A percentile compares a stretch with the other conserved stretches of the same genome.
Conservation (phyloP, 2,888 invertebrate species). For the Muschampia plurimacula region DNA sequence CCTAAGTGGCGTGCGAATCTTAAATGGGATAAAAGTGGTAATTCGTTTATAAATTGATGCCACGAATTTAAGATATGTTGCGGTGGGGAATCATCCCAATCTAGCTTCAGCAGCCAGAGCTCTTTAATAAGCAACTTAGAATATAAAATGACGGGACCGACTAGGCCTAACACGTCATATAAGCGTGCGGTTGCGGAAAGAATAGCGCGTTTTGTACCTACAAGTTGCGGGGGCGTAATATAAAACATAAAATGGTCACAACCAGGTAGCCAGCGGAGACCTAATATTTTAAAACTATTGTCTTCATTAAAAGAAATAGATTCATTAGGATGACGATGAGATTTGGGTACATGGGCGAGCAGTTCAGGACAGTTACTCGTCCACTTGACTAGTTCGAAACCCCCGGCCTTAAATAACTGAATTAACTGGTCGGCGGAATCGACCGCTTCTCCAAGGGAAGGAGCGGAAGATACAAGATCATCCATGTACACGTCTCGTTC, state of each 20-base stretch:
- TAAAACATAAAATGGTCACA: slow-evolving; percentile 19
- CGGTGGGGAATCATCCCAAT: slow-evolving; percentile 15
- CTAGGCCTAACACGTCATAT: slow-evolving; percentile 23
- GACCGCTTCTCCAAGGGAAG: slow-evolving; percentile 31
- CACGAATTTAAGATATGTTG: background rate
- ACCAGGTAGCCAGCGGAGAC: slow-evolving; percentile 16
- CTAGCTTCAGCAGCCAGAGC: background rate
- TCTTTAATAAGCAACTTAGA: slow-evolving; percentile 11
- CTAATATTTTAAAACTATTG: slow-evolving; percentile 29
- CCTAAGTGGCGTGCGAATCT: background rate
- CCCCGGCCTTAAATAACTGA: slow-evolving; percentile 15
- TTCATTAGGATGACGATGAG: background rate
- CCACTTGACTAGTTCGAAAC: slow-evolving; percentile 9
- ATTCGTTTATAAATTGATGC: background rate
- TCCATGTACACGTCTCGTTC: background rate
- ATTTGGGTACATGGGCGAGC: background rate
- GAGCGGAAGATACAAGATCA: slow-evolving; percentile 2
- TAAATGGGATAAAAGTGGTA: background rate
- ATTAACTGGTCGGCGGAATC: slow-evolving; percentile 22
- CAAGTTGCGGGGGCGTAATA: background rate
- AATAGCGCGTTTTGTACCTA: slow-evolving; percentile 19
- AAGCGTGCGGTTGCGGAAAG: slow-evolving; percentile 13
- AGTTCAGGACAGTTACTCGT: background rate
- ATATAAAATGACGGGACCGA: slow-evolving; percentile 12
- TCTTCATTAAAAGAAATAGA: background rate